These are phyloP conservation scores for Barbus barbus DNA, from an alignment of 2,113 vertebrate genomes.

Conservation along the genomic window DNA sequence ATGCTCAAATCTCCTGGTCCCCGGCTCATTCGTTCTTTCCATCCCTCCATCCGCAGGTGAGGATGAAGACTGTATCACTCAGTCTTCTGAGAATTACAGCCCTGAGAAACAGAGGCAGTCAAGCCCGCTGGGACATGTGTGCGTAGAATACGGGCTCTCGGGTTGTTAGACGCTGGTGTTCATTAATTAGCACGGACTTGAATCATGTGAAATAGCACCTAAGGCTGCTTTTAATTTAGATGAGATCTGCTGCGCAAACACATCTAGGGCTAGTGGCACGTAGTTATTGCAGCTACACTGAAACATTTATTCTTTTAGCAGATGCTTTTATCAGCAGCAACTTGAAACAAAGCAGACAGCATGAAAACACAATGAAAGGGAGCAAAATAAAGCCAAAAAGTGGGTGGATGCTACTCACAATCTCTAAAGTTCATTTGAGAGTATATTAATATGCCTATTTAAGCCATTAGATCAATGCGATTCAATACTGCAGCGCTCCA, in stretches of 20 bases:
- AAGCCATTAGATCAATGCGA: background rate
- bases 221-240: constrained; percentile 18
- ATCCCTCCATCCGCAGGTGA: constrained; percentile 23
- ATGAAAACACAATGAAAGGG: background rate
- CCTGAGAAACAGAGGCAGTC: constrained; percentile 4
- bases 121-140: background rate
- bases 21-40: constrained; percentile 12
- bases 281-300: background rate
- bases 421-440: background rate
- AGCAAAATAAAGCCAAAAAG: background rate
- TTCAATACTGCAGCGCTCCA: background rate
- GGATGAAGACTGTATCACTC: background rate
- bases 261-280: background rate
- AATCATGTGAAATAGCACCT: constrained; percentile 12
- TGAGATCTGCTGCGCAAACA: background rate
- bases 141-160: background rate
- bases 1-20: constrained; percentile 33
- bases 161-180: background rate
- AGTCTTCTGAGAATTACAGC: background rate
- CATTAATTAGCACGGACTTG: constrained; percentile 19
- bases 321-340: background rate
- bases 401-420: background rate
- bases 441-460: background rate
- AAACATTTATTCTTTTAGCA: background rate
- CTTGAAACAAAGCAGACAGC: background rate